Conservation (phyloP, 2,888 invertebrate species). For the Noctua comes region DNA sequence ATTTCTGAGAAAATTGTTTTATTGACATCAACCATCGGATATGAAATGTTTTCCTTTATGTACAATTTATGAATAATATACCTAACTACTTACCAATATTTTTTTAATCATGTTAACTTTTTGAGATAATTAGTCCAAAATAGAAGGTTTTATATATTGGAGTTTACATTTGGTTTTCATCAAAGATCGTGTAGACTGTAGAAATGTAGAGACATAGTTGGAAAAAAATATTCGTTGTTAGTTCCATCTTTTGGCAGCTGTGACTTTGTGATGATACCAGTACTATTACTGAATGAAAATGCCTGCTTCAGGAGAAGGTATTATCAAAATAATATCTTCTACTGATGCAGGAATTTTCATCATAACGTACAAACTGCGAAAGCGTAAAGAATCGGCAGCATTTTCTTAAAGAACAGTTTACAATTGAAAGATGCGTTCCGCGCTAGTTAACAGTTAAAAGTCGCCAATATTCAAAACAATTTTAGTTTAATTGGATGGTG, state of each 20-base stretch:
- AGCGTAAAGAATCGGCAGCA: not conserved
- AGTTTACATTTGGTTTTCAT: not conserved
- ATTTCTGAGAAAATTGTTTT: not conserved
- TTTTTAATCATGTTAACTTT: not conserved
- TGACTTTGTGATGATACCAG: not conserved
- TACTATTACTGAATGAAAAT: too few species aligned
- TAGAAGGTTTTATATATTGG: not conserved
- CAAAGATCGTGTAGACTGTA: not conserved
- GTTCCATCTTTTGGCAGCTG: not conserved
- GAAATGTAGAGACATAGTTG: not conserved
- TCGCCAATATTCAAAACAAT: slow-evolving; percentile 26
- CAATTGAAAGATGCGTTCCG: slow-evolving; percentile 4
- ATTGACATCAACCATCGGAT: not conserved
- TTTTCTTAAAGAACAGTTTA: not conserved
- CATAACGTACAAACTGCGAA: not conserved
- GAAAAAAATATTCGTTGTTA: not conserved
- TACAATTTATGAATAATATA: not conserved
- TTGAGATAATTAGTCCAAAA: not conserved
- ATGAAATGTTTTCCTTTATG: not conserved
- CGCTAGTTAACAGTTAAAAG: slow-evolving; percentile 1
- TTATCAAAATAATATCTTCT: not conserved
- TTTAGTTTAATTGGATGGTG: slow-evolving; percentile 47
- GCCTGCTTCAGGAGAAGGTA: too few species aligned
- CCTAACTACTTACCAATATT: not conserved
- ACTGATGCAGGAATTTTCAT: not conserved